Evolutionary conservation across 2,113 vertebrate genomes (phyloP).

Genomic region (Todiramphus saurophagus): DNA sequence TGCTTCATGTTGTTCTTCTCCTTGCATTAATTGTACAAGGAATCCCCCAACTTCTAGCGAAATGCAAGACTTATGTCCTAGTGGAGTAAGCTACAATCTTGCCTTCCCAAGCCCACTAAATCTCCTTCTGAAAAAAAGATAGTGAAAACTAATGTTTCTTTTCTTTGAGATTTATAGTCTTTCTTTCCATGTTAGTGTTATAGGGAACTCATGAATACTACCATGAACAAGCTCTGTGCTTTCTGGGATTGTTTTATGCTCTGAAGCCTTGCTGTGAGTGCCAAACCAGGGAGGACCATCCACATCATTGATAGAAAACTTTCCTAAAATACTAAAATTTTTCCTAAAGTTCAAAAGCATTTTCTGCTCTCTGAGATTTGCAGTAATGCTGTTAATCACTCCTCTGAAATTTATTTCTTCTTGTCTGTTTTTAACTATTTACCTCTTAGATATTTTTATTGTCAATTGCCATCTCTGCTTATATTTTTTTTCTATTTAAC

Average conservation of each 20-base stretch:
- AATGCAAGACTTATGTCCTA: neutral
- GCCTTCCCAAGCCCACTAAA: neutral
- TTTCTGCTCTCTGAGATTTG: neutral
- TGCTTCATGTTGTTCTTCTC: neutral
- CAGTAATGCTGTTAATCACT: neutral
- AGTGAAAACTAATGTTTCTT: neutral
- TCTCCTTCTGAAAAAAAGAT: neutral
- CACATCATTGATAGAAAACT: rapidly evolving
- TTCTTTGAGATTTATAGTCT: neutral
- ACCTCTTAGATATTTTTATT: neutral
- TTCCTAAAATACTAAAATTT: neutral
- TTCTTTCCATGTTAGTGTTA: neutral
- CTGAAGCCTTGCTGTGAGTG: neutral
- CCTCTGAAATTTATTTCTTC: neutral
- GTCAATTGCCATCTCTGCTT: neutral
- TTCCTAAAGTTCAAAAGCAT: neutral
- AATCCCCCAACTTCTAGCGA: neutral
- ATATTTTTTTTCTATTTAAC: neutral
- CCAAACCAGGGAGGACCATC: neutral
- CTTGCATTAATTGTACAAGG: neutral
- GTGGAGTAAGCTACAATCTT: neutral
- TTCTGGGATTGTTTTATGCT: neutral
- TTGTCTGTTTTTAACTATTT: neutral
- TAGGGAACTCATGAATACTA: neutral
- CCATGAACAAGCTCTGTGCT: neutral